Evolutionary conservation across 2,797 vertebrate genomes (phyloP).

Genomic region (Takifugu rubripes): DNA sequence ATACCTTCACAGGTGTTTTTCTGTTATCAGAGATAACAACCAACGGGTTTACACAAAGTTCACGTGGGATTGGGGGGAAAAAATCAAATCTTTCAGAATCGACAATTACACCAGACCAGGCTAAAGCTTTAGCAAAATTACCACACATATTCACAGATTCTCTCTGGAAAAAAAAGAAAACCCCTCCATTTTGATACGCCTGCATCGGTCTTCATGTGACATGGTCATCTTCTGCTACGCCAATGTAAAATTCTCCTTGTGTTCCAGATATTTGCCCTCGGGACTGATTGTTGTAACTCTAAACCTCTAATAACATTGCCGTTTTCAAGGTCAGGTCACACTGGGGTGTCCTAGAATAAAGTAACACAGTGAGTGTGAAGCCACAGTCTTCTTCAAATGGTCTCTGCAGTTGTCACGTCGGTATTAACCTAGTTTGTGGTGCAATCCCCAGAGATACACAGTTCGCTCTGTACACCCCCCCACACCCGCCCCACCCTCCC

Average conservation of each 20-base stretch:
- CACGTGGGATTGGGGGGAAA: constrained; percentile 8
- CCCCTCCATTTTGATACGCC: too few relatives aligned
- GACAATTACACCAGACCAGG: constrained; percentile 15
- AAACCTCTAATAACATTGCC: constrained; percentile 28
- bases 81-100: constrained; percentile 26
- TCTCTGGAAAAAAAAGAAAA: too few relatives aligned
- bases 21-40: constrained; percentile 46
- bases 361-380: constrained; percentile 64
- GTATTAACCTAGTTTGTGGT: constrained; percentile 47
- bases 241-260: constrained; percentile 5
- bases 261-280: constrained; percentile 8
- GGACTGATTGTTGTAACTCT: constrained; percentile 35
- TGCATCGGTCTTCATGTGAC: too few relatives aligned
- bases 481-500: constrained; percentile 22
- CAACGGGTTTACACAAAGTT: constrained; percentile 40
- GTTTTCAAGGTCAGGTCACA: constrained; percentile 60
- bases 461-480: constrained; percentile 26
- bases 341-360: constrained; percentile 31
- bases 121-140: too few relatives aligned
- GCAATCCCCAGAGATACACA: constrained; percentile 35
- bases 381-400: constrained; percentile 58
- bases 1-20: constrained; percentile 50
- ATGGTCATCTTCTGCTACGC: too few relatives aligned
- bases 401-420: constrained; percentile 60
- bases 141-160: background rate